Base-by-base conservation (phyloP, 2,113 vertebrate genomes). In the Pitta sordida region DNA sequence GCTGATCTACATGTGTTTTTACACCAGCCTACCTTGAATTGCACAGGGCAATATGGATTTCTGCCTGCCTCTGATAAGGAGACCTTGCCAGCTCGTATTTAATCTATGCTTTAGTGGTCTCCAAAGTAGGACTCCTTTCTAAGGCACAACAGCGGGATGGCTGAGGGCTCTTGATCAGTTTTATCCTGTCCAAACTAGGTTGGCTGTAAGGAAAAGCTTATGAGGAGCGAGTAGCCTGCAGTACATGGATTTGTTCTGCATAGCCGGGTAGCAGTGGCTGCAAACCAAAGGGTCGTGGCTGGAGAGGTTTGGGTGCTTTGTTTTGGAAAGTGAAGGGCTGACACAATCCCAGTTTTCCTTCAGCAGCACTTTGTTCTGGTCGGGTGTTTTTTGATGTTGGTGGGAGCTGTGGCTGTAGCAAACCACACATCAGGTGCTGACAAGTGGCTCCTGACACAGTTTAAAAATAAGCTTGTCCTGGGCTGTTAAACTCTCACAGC, bases 311-410 rank as follows among this genome's bases (percentile, higher is more conserved):
- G 8, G 46, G 12, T 44, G 44, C 30, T 74, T 73, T 41, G 22
- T 29, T 71, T 76, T 18, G 17, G 27, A 27, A 46, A n/a, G 43
- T 3, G 62, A 36, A 81, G 69, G 17, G 24, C 41, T 65, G 71
- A 37, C 49, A n/a, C 8, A 29, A n/a, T 20, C 63, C 27, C 14
- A 23, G 76, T 20, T 90, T 67, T 88, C 60, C 15, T 56, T 88
- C 46, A 12, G 85, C 39, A 44, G 21, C 41, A 10, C 48, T 85
- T 56, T 34, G 63, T 65, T 91, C 51, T 36, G 16, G 21, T 55
- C 3, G 9, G 51, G 44, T 9, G 3, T 18, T 65, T 91, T 30
- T 53, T 52, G 2, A 37, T 10, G 37, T 69, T 0, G 0, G 15
- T 62, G 52, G 58, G 55, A 90, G 51, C 10, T 80, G 79, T 22